phyloP scores from a whole-genome alignment of 2,888 invertebrate genomes.

The Melanostoma scalare region DNA sequence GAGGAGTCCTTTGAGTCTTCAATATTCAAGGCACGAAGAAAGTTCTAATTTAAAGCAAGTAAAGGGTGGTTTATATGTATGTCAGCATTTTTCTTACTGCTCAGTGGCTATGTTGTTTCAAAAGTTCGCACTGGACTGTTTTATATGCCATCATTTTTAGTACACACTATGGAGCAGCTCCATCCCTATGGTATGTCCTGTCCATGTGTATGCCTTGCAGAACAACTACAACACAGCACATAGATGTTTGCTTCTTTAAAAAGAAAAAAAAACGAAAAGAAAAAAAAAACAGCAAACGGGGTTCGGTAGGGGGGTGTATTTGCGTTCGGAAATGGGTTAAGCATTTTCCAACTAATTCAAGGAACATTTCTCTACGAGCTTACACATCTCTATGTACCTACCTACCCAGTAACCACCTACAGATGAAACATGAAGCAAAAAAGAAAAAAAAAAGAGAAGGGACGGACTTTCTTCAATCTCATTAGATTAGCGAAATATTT shows the following conservation, averaged over 20 bases:
- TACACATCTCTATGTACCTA: slow-evolving; percentile 30
- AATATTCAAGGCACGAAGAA: slow-evolving; percentile 82
- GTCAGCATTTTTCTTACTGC: slow-evolving; percentile 73
- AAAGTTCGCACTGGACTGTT: slow-evolving; percentile 72
- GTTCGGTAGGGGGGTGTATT: slow-evolving; percentile 42
- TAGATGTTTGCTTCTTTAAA: slow-evolving; percentile 65
- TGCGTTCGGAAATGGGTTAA: slow-evolving; percentile 73
- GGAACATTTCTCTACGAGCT: slow-evolving; percentile 57
- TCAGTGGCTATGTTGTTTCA: slow-evolving; percentile 71
- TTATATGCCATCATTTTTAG: slow-evolving; percentile 72
- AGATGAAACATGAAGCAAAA: not conserved
- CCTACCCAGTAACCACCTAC: not conserved
- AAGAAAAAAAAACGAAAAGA: not conserved
- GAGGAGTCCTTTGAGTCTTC: slow-evolving; percentile 79
- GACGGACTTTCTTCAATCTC: slow-evolving; percentile 55
- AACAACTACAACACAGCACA: slow-evolving; percentile 26
- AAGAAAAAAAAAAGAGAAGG: slow-evolving; percentile 3
- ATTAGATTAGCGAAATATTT: slow-evolving; percentile 65
- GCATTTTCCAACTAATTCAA: slow-evolving; percentile 71
- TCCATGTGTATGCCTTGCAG: slow-evolving; percentile 49
- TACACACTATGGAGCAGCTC: slow-evolving; percentile 41
- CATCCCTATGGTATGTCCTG: slow-evolving; percentile 32
- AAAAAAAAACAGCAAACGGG: not conserved
- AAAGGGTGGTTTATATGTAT: slow-evolving; percentile 74
- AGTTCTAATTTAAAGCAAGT: slow-evolving; percentile 81